Conservation (phyloP, 2,888 invertebrate genomes). For the Drosophila vallismaia region DNA sequence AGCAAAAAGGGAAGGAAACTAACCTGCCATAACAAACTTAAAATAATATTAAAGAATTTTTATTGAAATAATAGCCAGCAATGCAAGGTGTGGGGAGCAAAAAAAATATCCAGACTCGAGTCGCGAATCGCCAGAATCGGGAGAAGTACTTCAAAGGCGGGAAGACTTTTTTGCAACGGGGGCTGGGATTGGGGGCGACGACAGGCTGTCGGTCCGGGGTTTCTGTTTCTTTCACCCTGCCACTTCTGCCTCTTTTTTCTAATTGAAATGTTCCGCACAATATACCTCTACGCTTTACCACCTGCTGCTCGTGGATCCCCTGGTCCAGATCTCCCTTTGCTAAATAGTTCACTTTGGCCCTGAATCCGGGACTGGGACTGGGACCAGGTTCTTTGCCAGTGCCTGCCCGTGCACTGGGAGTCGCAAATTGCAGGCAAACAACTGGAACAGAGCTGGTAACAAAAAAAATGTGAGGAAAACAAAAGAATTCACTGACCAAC, state of each 20-base stretch:
- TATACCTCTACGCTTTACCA: slow-evolving; percentile 77
- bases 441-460: slow-evolving; percentile 24
- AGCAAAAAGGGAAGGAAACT: slow-evolving; percentile 39
- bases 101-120: slow-evolving; percentile 19
- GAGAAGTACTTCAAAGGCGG: slow-evolving; percentile 70
- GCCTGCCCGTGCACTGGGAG: slow-evolving; percentile 15
- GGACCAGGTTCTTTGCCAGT: background rate
- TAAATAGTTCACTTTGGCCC: slow-evolving; percentile 43
- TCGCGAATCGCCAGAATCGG: slow-evolving; percentile 64
- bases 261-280: slow-evolving; percentile 77
- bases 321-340: slow-evolving; percentile 21
- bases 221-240: slow-evolving; percentile 34
- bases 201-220: slow-evolving; percentile 67
- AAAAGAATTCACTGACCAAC: slow-evolving; percentile 62
- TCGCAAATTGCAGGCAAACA: slow-evolving; percentile 60
- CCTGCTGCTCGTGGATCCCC: slow-evolving; percentile 59
- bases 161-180: slow-evolving; percentile 4
- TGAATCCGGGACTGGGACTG: slow-evolving; percentile 6
- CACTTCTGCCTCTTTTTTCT: slow-evolving; percentile 54
- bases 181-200: slow-evolving; percentile 55
- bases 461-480: slow-evolving; percentile 43
- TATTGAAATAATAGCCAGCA: slow-evolving; percentile 74
- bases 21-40: slow-evolving; percentile 74
- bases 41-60: slow-evolving; percentile 78
- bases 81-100: slow-evolving; percentile 43